These are phyloP conservation scores for Brachypodius melanocephalos DNA, from an alignment of 2,113 vertebrate genomes.

Conservation along the genomic window DNA sequence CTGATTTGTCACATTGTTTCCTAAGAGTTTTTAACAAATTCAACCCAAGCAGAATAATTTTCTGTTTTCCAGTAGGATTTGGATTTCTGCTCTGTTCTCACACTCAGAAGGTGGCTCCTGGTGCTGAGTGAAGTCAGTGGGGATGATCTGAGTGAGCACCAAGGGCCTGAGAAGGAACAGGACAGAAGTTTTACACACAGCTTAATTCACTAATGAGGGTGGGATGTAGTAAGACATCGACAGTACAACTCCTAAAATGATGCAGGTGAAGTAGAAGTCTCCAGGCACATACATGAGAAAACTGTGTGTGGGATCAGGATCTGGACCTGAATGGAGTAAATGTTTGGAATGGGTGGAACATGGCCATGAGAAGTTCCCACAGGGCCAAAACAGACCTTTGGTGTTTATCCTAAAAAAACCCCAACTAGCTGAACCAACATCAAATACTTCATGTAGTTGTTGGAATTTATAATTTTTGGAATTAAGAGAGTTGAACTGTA, in stretches of 20 bases:
- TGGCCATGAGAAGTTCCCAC: background rate
- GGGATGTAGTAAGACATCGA: background rate
- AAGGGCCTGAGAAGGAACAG: background rate
- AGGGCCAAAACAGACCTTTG: background rate
- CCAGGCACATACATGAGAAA: background rate
- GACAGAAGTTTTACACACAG: background rate
- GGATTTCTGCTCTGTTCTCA: background rate
- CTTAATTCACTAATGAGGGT: background rate
- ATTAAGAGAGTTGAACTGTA: background rate
- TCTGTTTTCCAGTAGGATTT: background rate
- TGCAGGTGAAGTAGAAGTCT: background rate
- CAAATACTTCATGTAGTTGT: background rate
- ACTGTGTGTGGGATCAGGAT: background rate
- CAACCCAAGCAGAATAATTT: background rate
- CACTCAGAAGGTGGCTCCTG: background rate
- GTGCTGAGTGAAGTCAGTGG: background rate
- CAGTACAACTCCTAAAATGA: background rate
- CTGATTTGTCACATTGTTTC: background rate
- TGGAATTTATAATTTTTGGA: background rate
- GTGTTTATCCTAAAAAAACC: rapidly evolving
- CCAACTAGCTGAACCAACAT: background rate
- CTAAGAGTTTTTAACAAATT: background rate
- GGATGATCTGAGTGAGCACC: background rate
- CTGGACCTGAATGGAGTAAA: background rate
- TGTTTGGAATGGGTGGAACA: background rate